These are phyloP conservation scores for Sialis fuliginosa DNA, from an alignment of 2,888 invertebrate genomes.

Conservation along the genomic window DNA sequence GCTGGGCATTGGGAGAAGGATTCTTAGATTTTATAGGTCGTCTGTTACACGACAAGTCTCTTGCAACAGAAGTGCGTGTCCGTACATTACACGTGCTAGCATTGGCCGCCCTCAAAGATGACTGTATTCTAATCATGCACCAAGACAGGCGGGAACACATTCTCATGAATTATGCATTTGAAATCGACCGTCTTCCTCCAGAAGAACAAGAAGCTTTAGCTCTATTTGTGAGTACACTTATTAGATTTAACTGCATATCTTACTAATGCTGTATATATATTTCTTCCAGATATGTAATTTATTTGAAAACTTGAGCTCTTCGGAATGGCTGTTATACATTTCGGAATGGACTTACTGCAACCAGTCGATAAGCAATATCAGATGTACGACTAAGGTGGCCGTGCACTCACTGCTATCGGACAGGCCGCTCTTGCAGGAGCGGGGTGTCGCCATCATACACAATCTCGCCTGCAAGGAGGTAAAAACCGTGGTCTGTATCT, in stretches of 20 bases:
- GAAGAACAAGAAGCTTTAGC: conserved; percentile 67
- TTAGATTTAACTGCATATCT: background rate
- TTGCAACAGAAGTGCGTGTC: conserved; percentile 42
- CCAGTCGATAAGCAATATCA: conserved; percentile 67
- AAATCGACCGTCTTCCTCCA: conserved; percentile 53
- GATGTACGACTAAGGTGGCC: conserved; percentile 79
- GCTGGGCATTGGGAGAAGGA: conserved; percentile 82
- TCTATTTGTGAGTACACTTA: conserved; percentile 46
- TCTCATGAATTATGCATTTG: conserved; percentile 71
- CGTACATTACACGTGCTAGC: conserved; percentile 53
- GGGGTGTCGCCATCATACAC: conserved; percentile 73
- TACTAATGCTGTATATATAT: background rate
- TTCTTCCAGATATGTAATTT: conserved; percentile 62
- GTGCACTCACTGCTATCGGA: conserved; percentile 69
- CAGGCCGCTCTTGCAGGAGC: conserved; percentile 50
- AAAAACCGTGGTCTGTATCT: conserved; percentile 88
- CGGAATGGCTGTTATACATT: conserved; percentile 87
- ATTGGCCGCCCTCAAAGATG: conserved; percentile 68
- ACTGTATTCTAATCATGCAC: conserved; percentile 74
- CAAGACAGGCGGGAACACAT: conserved; percentile 80
- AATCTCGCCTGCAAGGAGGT: conserved; percentile 92
- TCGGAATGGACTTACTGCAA: conserved; percentile 75
- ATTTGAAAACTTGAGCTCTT: conserved; percentile 74
- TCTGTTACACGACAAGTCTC: conserved; percentile 38
- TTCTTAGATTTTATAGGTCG: conserved; percentile 64